phyloP scores from a whole-genome alignment of 1,140 invertebrate genomes.

The Hypsibius dujardini region DNA sequence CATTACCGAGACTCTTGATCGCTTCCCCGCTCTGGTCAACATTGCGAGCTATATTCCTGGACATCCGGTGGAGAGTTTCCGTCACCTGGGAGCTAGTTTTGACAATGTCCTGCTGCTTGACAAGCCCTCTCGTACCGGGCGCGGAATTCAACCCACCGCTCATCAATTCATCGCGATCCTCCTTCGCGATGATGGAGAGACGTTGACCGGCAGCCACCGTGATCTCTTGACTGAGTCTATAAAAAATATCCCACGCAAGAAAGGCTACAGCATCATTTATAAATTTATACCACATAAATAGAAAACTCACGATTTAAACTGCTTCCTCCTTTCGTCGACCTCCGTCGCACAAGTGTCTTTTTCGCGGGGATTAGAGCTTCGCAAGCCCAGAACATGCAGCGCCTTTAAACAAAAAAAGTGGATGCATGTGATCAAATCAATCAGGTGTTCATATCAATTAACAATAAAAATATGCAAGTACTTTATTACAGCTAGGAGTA shows the following conservation, averaged over 20 bases:
- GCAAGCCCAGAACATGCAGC: not conserved
- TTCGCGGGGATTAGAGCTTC: not conserved
- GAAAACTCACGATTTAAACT: conserved; percentile 15
- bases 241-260: not conserved
- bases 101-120: conserved; percentile 22
- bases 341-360: not conserved
- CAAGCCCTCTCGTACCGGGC: not conserved
- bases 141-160: not conserved
- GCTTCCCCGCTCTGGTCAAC: conserved; percentile 65
- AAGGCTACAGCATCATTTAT: too few species aligned
- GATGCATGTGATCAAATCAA: not conserved
- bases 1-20: conserved; percentile 52
- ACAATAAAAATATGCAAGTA: not conserved
- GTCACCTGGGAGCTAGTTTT: conserved; percentile 44
- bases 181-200: not conserved
- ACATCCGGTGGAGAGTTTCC: conserved; percentile 62
- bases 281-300: not conserved
- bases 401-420: not conserved
- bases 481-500: too few species aligned
- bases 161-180: not conserved
- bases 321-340: conserved; percentile 6
- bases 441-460: not conserved
- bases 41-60: conserved; percentile 61
- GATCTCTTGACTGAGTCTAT: not conserved
- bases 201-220: not conserved